Evolutionary conservation across 53 echinoderm and acorn worm genomes (phyloP), one percentile per base, ranked within the genome.

Genomic region (Henricia sp.): DNA sequence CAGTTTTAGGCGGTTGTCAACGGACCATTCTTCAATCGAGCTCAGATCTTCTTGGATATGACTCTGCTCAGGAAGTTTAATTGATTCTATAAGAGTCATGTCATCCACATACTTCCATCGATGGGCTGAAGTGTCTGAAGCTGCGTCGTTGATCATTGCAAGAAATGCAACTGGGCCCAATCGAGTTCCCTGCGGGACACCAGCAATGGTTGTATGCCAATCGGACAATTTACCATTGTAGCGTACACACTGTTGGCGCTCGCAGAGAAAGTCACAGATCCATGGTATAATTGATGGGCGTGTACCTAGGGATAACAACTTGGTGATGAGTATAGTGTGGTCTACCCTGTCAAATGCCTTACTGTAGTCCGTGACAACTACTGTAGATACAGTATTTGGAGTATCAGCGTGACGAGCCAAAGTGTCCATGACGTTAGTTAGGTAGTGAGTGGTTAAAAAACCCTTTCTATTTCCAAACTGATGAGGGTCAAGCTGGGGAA

Each of bases 301-400:
- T 46, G 71, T 48, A 1, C 26, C 71, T 25, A 48, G 35, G 16
- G 12, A 6, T 12, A 71, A 12, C 30, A 71, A n/a, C 32, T 71
- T 71, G 50, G 50, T 71, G 27, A 46, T 50, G 6, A 72, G 59
- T 27, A 37, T 43, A 1, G 60, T 46, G 14, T 72, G 85, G 19
- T 72, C 72, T 0, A 85, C 59, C 33, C 62, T 71, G 73, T 72
- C 85, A 50, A 85, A 85, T 1, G 85, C 85, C 26, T 85, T 85
- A 19, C 59, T 34, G 23, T 58, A 73, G 63, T 85, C 85, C 1
- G 85, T 85, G n/a, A 62, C 48, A 19, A 85, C 85, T n/a, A 85
- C 5, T 21, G 73, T 60, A 9, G 85, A 85, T 23, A 50, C 38
- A 23, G 85, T 72, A 30, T 72, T 44, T 21, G 58, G 48, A 4